phyloP scores from a whole-genome alignment of 2,797 vertebrate species.

The Gila robusta region DNA sequence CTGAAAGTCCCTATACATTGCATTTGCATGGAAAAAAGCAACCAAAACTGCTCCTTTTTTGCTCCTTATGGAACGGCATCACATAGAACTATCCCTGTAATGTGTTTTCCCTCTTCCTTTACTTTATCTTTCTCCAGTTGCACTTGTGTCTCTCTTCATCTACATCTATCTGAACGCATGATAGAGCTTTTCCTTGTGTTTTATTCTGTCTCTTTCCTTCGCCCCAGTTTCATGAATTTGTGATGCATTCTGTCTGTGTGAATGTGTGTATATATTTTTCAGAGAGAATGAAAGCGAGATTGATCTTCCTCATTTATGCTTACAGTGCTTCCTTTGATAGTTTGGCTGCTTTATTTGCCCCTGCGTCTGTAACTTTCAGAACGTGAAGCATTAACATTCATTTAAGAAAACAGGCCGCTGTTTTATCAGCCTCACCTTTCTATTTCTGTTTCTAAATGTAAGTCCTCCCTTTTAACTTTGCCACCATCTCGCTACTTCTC shows the following conservation, averaged over 20 bases:
- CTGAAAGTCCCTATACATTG: not conserved
- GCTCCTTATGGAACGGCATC: not conserved
- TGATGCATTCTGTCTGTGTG: conserved; percentile 1
- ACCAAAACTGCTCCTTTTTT: not conserved
- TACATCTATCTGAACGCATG: not conserved
- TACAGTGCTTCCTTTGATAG: conserved; percentile 22
- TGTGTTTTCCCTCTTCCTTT: conserved; percentile 26
- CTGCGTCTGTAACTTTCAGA: conserved; percentile 1
- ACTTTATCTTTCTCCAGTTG: conserved; percentile 37
- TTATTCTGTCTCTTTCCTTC: not conserved
- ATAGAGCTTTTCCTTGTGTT: conserved; percentile 24
- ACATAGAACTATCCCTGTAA: not conserved
- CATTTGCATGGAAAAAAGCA: not conserved
- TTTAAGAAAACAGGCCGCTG: not conserved
- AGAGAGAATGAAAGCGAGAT: conserved; percentile 2
- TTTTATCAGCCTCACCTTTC: conserved; percentile 18
- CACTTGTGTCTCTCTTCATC: conserved; percentile 22
- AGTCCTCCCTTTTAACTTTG: conserved; percentile 22
- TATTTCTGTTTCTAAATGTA: conserved; percentile 12
- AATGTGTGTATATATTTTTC: not conserved
- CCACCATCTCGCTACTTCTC: conserved; percentile 11
- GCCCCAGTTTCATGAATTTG: conserved; percentile 50
- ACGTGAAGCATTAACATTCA: not conserved
- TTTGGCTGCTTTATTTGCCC: conserved; percentile 1
- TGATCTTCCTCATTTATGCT: conserved; percentile 38